Base-by-base conservation (phyloP, 2,888 invertebrate genomes). In the Desoria tigrina region DNA sequence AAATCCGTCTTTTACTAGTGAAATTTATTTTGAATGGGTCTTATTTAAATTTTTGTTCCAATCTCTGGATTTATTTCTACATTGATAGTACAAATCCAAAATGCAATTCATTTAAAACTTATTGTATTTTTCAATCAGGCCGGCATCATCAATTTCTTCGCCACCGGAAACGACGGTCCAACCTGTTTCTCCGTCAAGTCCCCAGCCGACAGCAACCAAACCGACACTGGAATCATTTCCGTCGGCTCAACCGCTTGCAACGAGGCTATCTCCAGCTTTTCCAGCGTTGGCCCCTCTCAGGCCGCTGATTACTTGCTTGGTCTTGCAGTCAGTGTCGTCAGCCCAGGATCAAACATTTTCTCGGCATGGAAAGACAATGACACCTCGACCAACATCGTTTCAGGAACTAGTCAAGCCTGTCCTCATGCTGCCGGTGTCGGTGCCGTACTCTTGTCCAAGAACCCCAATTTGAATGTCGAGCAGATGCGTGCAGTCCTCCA, bases 371-470 rank as follows among this genome's bases (percentile, higher is more conserved):
- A 9, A 2, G n/a, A 3, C 24, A 21, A 14, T n/a, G 32, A 27
- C 21, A 28, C 27, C 4, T 6, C 6, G 23, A 24, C 18, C 4
- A 37, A 16, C 4, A 32, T 7, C 4, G 4, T 55, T 3, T 4
- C 4, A 6, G 55, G 55, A 6, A 55, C 55, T 6, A 55, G 55
- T 21, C 26, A 28, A 32, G 6, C 55, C 14, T n/a, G 18, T 9
- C 55, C 55, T 14, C 55, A 55, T n/a, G 55, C 28, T 6, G 11
- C 55, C 3, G 55, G 55, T 3, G 55, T 18, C 32, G 37, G 26
- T 6, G 55, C 55, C 7, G 11, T 55, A 3, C 28, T 55, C 3
- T 11, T 55, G 6, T 55, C 55, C 6, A 21, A 4, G n/a, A 9
- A 32, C 16, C 32, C 55, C 18, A 55, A 28, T 4, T 11, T 32